Evolutionary conservation across 2,888 invertebrate species (phyloP).

Genomic region (Apeira syringaria): DNA sequence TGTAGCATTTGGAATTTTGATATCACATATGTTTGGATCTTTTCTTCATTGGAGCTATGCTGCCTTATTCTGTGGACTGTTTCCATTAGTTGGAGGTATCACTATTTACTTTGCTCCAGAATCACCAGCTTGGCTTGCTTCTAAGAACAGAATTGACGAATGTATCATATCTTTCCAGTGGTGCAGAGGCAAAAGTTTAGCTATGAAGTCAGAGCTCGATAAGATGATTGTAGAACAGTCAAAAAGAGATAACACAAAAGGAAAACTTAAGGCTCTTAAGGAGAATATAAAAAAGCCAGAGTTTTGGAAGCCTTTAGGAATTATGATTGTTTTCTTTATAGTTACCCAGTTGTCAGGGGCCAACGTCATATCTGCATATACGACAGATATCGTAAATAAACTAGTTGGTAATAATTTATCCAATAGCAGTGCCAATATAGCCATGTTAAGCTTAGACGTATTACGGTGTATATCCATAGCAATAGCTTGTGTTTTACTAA

Average conservation of each 20-base stretch:
- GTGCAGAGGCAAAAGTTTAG: constrained; percentile 81
- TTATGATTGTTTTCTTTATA: constrained; percentile 86
- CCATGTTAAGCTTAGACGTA: constrained; percentile 86
- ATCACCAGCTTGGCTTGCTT: constrained; percentile 87
- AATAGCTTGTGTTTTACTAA: constrained; percentile 84
- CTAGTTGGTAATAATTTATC: constrained; percentile 78
- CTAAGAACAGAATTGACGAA: constrained; percentile 81
- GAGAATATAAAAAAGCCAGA: constrained; percentile 76
- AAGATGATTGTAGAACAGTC: constrained; percentile 70
- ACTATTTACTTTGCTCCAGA: constrained; percentile 85
- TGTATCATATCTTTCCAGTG: constrained; percentile 84
- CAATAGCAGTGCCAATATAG: constrained; percentile 80
- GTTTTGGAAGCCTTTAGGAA: constrained; percentile 84
- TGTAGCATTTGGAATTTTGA: constrained; percentile 85
- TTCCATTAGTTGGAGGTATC: constrained; percentile 78
- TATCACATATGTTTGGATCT: constrained; percentile 86
- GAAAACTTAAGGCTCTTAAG: constrained; percentile 59
- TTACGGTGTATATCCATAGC: constrained; percentile 84
- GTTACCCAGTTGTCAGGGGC: constrained; percentile 88
- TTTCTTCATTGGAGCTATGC: constrained; percentile 84
- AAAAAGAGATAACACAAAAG: constrained; percentile 51
- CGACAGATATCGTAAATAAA: constrained; percentile 85
- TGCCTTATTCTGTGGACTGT: constrained; percentile 79
- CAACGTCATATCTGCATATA: constrained; percentile 88
- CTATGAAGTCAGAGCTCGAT: constrained; percentile 75